Evolutionary conservation across 2,113 vertebrate genomes (phyloP).

Genomic region (Cromileptes altivelis): DNA sequence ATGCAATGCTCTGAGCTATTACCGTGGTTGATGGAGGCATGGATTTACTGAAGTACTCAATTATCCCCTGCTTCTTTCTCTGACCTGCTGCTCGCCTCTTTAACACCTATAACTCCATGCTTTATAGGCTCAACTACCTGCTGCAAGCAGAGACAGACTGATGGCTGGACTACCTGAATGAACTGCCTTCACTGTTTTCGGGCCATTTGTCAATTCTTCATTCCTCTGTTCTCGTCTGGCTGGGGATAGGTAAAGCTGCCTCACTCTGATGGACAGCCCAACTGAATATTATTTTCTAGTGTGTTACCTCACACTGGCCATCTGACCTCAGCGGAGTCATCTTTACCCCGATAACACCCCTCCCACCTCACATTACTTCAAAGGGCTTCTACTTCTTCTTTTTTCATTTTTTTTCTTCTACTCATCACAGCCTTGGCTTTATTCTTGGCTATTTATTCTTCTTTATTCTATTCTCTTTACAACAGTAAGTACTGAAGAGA

Average conservation of each 20-base stretch:
- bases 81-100: constrained; percentile 71
- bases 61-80: constrained; percentile 71
- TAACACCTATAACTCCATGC: constrained; percentile 75
- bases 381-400: constrained; percentile 3
- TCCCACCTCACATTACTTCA: constrained; percentile 13
- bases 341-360: constrained; percentile 50
- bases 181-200: constrained; percentile 76
- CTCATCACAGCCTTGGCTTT: constrained; percentile 34
- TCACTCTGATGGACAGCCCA: constrained; percentile 64
- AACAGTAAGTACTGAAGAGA: constrained; percentile 7
- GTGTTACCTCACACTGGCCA: constrained; percentile 51
- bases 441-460: no score
- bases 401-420: neutral
- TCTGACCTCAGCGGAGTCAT: constrained; percentile 60
- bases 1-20: constrained; percentile 63
- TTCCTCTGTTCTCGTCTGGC: constrained; percentile 68
- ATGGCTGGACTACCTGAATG: constrained; percentile 79
- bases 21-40: constrained; percentile 65
- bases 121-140: constrained; percentile 79
- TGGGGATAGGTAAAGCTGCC: constrained; percentile 63
- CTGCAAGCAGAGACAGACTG: constrained; percentile 77
- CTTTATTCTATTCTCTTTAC: no score
- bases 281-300: constrained; percentile 66
- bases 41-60: constrained; percentile 78
- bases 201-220: constrained; percentile 83